Conservation (phyloP, 30 jellyfish, hydroid and myxozoan genomes). For the Euphysa ruthae region DNA sequence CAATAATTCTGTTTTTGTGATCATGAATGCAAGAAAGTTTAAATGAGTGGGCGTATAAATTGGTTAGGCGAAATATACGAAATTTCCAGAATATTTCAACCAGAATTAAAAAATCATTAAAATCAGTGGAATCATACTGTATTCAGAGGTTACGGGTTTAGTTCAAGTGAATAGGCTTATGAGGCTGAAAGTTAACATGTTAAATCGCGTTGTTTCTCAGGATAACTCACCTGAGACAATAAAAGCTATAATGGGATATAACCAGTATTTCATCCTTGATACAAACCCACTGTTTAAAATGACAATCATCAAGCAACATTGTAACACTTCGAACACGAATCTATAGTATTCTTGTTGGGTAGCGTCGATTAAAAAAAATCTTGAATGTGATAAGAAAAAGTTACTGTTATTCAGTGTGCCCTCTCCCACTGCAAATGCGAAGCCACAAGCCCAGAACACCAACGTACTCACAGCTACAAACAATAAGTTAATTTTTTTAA, state of each 20-base stretch:
- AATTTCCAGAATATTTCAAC: too few relatives aligned
- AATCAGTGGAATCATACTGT: too few relatives aligned
- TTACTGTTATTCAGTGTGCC: conserved; percentile 14
- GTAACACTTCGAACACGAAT: conserved; percentile 38
- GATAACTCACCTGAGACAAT: conserved; percentile 63
- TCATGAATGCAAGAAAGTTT: too few relatives aligned
- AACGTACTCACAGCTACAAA: conserved; percentile 46
- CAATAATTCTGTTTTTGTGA: too few relatives aligned
- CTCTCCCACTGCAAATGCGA: conserved; percentile 71
- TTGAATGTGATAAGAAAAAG: conserved; percentile 51
- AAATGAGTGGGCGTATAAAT: too few relatives aligned
- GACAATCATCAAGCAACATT: conserved; percentile 41
- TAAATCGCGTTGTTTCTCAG: too few relatives aligned
- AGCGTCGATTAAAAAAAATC: conserved; percentile 76
- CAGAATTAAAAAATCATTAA: too few relatives aligned
- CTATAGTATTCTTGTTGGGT: conserved; percentile 16
- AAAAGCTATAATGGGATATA: conserved; percentile 47
- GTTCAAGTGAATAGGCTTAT: too few relatives aligned
- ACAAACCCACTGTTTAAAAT: conserved; percentile 75
- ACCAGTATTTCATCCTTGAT: conserved; percentile 65
- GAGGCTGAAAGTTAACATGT: too few relatives aligned
- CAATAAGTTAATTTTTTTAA: too few relatives aligned
- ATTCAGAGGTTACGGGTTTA: background rate
- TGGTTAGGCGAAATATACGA: too few relatives aligned
- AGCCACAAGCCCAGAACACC: conserved; percentile 81